A percentile compares a stretch with the other conserved stretches of the same genome.
phyloP scores from a whole-genome alignment of 2,797 vertebrate genomes.

The Eurystomus glaucurus region DNA sequence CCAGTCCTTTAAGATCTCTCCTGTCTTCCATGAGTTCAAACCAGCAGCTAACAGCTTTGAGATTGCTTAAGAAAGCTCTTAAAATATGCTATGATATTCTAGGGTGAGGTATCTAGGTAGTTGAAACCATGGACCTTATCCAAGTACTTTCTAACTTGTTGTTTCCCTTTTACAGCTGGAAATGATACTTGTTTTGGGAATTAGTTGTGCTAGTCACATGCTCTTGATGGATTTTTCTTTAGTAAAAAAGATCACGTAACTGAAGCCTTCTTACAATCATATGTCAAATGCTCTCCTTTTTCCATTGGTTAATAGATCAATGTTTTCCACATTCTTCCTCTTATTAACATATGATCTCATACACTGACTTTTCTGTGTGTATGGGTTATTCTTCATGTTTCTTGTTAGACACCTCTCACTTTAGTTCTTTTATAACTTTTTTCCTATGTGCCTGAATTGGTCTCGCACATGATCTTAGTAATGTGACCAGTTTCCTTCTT shows the following conservation, averaged over 20 bases:
- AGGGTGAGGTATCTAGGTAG: background rate
- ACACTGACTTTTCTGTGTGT: background rate
- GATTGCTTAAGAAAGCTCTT: background rate
- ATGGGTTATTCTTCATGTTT: background rate
- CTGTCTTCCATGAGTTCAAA: background rate
- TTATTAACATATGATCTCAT: background rate
- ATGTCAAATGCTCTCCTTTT: background rate
- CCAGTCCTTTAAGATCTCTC: background rate
- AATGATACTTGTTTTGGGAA: background rate
- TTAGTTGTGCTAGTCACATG: background rate
- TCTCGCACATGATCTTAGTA: background rate
- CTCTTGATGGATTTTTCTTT: background rate
- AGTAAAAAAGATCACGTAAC: background rate
- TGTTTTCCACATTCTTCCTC: background rate
- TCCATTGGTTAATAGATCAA: background rate
- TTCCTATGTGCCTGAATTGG: background rate
- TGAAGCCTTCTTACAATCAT: background rate
- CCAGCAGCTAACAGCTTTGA: background rate
- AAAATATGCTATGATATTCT: background rate
- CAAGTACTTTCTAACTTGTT: background rate
- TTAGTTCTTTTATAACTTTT: background rate
- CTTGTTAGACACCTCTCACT: background rate
- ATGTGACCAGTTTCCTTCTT: fast-evolving
- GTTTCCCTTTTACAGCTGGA: background rate
- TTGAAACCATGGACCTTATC: background rate